phyloP scores from a whole-genome alignment of 1,140 invertebrate species.

The Archegozetes longisetosus region DNA sequence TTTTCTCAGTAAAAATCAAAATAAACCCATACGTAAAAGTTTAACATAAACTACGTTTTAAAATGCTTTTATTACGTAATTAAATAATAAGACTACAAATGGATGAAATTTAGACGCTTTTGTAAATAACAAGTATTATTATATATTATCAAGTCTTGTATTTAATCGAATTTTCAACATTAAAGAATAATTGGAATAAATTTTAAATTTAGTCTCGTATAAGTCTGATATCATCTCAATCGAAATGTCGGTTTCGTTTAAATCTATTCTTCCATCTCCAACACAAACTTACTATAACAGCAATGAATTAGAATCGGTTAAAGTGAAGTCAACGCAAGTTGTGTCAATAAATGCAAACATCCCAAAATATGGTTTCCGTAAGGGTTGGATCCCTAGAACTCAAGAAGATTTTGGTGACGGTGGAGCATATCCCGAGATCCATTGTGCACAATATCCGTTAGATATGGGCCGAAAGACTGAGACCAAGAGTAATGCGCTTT shows the following conservation, averaged over 20 bases:
- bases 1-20: too few relatives aligned
- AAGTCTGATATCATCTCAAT: slow-evolving; percentile 57
- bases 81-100: too few relatives aligned
- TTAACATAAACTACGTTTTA: too few relatives aligned
- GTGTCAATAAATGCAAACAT: slow-evolving; percentile 39
- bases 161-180: too few relatives aligned
- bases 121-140: too few relatives aligned
- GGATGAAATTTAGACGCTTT: too few relatives aligned
- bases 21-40: too few relatives aligned
- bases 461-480: slow-evolving; percentile 50
- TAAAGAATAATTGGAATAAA: too few relatives aligned
- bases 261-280: slow-evolving; percentile 54
- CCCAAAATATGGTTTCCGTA: slow-evolving; percentile 89
- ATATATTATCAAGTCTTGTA: too few relatives aligned
- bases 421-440: slow-evolving; percentile 95
- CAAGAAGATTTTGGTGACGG: slow-evolving; percentile 73
- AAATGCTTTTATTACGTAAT: too few relatives aligned
- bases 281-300: slow-evolving; percentile 67
- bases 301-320: slow-evolving; percentile 56
- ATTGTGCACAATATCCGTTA: slow-evolving; percentile 89
- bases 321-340: neutral
- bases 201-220: too few relatives aligned
- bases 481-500: slow-evolving; percentile 62
- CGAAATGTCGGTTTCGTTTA: slow-evolving; percentile 10
- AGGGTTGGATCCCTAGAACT: slow-evolving; percentile 78